Percentiles rank a stretch among this genome's conserved stretches.
Conservation (phyloP, 1,140 invertebrate genomes). For the Caenorhabditis brenneri region DNA sequence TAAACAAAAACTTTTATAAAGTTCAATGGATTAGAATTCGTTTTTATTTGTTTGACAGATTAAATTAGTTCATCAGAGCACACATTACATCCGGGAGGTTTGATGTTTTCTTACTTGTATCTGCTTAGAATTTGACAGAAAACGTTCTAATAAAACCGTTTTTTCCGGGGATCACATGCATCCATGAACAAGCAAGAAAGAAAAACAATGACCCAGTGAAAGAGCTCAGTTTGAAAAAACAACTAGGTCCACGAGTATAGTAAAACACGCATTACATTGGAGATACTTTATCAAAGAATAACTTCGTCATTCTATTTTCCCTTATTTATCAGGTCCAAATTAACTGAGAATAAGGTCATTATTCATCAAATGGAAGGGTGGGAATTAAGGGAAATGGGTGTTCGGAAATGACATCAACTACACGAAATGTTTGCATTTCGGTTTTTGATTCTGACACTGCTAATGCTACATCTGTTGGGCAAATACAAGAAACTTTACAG, state of each 20-base stretch:
- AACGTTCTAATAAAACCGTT: too few species aligned
- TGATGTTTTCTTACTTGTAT: too few species aligned
- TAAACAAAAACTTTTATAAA: background rate
- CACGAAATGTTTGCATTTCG: slow-evolving; percentile 24
- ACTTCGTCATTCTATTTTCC: background rate
- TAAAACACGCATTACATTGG: background rate
- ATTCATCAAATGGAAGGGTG: background rate
- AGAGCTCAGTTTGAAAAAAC: background rate
- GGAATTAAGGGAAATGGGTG: background rate
- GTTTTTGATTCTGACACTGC: slow-evolving; percentile 9
- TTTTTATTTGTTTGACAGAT: background rate
- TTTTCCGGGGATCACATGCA: too few species aligned
- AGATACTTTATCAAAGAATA: background rate
- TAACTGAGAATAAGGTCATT: background rate
- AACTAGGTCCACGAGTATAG: background rate
- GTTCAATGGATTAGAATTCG: background rate
- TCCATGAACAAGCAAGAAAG: background rate
- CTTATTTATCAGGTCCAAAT: background rate
- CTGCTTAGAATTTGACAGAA: too few species aligned
- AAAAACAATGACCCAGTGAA: background rate
- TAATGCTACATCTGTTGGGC: background rate
- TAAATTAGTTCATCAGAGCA: background rate
- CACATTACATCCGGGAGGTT: background rate
- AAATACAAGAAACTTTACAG: background rate
- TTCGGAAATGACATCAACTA: slow-evolving; percentile 8